phyloP scores from a whole-genome alignment of 2,797 vertebrate species.

The Acanthornis magna region DNA sequence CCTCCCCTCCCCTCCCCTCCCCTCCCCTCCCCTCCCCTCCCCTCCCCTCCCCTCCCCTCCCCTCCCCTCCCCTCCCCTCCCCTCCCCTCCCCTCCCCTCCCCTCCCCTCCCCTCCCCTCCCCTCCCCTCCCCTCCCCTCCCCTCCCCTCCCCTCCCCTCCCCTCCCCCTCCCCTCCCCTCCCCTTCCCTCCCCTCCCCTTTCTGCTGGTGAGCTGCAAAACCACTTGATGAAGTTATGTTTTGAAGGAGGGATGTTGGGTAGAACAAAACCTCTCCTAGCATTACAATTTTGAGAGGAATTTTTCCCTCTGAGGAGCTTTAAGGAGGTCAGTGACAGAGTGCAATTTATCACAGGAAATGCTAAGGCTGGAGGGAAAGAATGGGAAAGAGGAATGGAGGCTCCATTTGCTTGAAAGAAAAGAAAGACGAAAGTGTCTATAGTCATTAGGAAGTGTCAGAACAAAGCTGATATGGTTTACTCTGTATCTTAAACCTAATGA shows the following conservation, averaged over 20 bases:
- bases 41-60: too few species aligned
- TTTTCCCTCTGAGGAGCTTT: not conserved
- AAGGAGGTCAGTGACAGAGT: not conserved
- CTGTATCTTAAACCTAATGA: not conserved
- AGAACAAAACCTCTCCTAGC: not conserved
- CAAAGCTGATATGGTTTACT: not conserved
- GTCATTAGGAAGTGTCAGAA: not conserved
- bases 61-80: too few species aligned
- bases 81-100: too few species aligned
- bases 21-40: too few species aligned
- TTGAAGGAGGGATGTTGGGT: not conserved
- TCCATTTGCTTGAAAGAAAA: not conserved
- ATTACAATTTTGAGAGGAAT: not conserved
- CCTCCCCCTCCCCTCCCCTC: too few species aligned
- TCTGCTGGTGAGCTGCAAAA: not conserved
- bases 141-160: too few species aligned
- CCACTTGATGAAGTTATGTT: not conserved
- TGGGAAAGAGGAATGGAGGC: not conserved
- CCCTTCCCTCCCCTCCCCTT: too few species aligned
- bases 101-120: too few species aligned
- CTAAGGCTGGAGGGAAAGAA: not conserved
- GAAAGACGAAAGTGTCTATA: not conserved
- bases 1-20: too few species aligned
- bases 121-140: too few species aligned
- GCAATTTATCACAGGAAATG: not conserved